phyloP scores from a whole-genome alignment of 2,888 invertebrate genomes.

The Autographa gamma region DNA sequence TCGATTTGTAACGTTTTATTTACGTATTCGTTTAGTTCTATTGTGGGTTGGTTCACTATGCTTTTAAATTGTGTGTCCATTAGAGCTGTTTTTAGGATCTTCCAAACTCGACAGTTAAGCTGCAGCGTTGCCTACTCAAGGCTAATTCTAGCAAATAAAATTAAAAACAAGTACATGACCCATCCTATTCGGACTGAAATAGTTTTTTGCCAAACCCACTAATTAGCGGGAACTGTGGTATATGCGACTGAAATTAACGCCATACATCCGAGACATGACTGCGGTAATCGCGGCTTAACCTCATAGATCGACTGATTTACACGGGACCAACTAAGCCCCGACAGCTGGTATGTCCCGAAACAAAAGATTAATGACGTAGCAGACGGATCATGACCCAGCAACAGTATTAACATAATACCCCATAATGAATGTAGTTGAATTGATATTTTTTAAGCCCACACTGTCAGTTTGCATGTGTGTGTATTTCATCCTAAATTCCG shows the following conservation, averaged over 20 bases:
- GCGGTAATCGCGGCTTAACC: conserved; percentile 4
- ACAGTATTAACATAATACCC: not conserved
- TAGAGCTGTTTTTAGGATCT: no score
- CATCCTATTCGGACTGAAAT: no score
- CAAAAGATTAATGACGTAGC: conserved; percentile 1
- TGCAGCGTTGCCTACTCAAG: no score
- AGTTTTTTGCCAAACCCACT: not conserved
- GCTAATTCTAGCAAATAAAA: no score
- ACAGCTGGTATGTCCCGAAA: conserved; percentile 3
- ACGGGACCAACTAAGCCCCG: conserved; percentile 1
- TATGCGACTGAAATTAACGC: conserved; percentile 3
- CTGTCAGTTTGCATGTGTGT: not conserved
- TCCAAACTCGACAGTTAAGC: no score
- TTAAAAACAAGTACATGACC: no score
- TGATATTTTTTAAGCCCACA: not conserved
- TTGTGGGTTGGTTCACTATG: not conserved
- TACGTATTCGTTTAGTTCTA: not conserved
- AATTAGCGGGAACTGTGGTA: not conserved
- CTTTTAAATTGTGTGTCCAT: not conserved
- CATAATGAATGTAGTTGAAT: not conserved
- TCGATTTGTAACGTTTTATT: conserved; percentile 49
- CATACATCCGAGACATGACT: conserved; percentile 2
- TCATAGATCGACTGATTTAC: conserved; percentile 4
- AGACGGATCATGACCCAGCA: not conserved
- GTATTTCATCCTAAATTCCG: not conserved